Evolutionary conservation across 2,888 invertebrate species (phyloP), one percentile per base, ranked within the genome.

Genomic region (Tortrix viridana): DNA sequence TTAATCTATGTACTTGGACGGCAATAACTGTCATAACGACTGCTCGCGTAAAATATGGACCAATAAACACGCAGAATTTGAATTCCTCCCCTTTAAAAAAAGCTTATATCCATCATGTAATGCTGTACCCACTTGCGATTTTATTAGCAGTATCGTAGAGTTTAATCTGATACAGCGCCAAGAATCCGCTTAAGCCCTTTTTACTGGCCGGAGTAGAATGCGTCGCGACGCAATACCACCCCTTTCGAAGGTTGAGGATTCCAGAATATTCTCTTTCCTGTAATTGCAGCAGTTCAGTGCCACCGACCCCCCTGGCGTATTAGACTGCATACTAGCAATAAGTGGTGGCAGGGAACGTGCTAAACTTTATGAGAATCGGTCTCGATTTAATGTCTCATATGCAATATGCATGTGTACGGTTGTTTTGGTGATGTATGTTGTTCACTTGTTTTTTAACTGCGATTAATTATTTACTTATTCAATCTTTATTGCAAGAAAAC

Each of bases 1-100:
- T 88, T 89, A 89, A 90, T 89, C 82, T 88, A 72, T 65, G 60
- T 72, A 86, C 86, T 89, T 87, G 86, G 82, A 81, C 78, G 20
- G 22, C 79, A 79, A 79, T 85, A 84, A 83, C 78, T 7, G 47
- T 79, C 80, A 79, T 85, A 84, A 83, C 79, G 81, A 76, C 80
- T 75, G 75, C 76, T 74, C 77, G 79, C 76, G 80, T 81, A 82
- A 88, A 80, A 89, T 86, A 90, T 89, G 80, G 80, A 75, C 81
- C 82, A 85, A 89, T 89, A 89, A 89, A 86, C 80, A 79, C 73
- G 77, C 68, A 70, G 80, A 79, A 84, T 86, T 85, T 86, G 83
- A 87, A 12, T 1, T n/a, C n/a, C n/a, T n/a, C n/a, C n/a, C n/a
- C n/a, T n/a, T n/a, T 12, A 0, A 3, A 22, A 32, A 32, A 2